Conservation (phyloP, 2,113 vertebrate species). For the Saimiri boliviensis region DNA sequence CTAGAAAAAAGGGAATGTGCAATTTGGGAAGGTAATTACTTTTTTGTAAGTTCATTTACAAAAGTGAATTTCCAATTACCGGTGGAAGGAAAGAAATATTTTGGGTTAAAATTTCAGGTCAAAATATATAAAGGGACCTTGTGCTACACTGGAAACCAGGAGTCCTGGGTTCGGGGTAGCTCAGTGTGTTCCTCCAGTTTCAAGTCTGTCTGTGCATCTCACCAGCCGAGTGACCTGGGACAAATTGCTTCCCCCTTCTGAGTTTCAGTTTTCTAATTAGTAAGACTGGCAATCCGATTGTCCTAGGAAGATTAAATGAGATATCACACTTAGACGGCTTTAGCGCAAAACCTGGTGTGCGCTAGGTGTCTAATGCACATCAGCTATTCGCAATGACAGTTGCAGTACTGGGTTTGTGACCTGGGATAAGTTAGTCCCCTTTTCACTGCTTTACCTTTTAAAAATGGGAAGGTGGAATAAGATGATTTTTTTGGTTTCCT, state of each 20-base stretch:
- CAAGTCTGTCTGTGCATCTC: neutral
- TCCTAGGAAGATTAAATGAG: neutral
- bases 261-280: neutral
- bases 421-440: neutral
- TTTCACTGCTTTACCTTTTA: neutral
- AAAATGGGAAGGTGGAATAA: neutral
- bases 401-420: neutral
- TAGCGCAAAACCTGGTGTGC: neutral
- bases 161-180: neutral
- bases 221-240: neutral
- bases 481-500: neutral
- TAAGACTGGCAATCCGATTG: neutral
- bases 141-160: neutral
- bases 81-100: neutral
- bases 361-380: neutral
- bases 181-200: neutral
- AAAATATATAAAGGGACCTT: neutral
- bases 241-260: neutral
- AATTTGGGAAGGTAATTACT: conserved; percentile 49
- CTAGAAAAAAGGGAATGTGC: conserved; percentile 12
- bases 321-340: neutral
- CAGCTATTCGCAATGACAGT: neutral
- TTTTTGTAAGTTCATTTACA: conserved; percentile 40
- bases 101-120: neutral
- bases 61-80: conserved; percentile 19